Evolutionary conservation across 1,140 invertebrate species (phyloP), one percentile per base, ranked within the genome.

Genomic region (Calephelis nemesis): DNA sequence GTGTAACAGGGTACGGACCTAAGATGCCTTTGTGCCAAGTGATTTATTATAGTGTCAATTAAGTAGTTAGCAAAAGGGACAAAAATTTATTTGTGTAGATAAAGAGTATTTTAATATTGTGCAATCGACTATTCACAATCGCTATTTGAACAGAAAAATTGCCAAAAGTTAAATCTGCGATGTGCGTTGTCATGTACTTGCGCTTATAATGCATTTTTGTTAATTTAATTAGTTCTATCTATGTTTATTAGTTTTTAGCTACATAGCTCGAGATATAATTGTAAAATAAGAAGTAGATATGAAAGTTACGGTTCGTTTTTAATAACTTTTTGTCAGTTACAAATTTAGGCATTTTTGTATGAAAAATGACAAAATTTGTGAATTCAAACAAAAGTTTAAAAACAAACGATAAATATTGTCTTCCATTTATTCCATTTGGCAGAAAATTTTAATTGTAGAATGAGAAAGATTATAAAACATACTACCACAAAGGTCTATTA

Each of bases 41-140:
- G 89, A 90, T 89, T 88, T 81, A 83, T 85, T 79, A 87, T 87
- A 91, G 89, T 87, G 89, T 91, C 88, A 91, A 91, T 90, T 90
- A 88, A 78, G 75, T 90, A 91, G 85, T 84, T 90, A 90, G 85
- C 72, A 79, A 87, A 83, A 62, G 71, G 78, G 83, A 85, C 76
- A 75, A 85, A 81, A 90, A 77, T 89, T 85, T 88, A 87, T 89
- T 82, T 83, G 84, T 88, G 84, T 90, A 86, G 79, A 87, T 78
- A 71, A 87, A 72, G 82, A 78, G 84, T 80, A 83, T 81, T 85
- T 83, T 81, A 82, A 83, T 81, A 83, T 82, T 85, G 87, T 91
- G 89, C 89, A 90, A 91, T 90, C 83, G 81, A 86, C 62, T 60
- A 77, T 79, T 74, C 68, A 78, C 71, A 68, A 79, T 76, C 75